phyloP scores from a whole-genome alignment of 1,140 invertebrate genomes.

The Drosophila neocordata region DNA sequence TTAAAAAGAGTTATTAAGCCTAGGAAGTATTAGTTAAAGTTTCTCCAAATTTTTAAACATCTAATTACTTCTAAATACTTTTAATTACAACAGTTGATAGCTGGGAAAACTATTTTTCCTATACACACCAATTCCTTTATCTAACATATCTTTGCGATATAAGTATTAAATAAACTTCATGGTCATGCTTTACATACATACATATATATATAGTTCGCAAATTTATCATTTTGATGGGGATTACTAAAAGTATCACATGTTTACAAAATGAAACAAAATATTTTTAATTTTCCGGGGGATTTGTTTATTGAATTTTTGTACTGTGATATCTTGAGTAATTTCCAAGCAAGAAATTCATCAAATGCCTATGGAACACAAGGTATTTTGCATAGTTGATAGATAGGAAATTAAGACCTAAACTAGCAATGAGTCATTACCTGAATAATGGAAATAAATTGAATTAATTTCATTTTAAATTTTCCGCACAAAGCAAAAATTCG shows the following conservation, averaged over 20 bases:
- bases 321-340: conserved; percentile 60
- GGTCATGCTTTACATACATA: conserved; percentile 18
- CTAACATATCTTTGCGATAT: conserved; percentile 2
- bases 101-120: not conserved
- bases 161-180: conserved; percentile 11
- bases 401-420: conserved; percentile 64
- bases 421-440: conserved; percentile 23
- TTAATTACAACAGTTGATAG: too few species aligned
- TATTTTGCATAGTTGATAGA: conserved; percentile 56
- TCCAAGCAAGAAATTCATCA: conserved; percentile 63
- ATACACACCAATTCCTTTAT: conserved; percentile 1
- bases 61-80: too few species aligned
- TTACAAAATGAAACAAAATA: conserved; percentile 20
- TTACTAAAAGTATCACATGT: conserved; percentile 59
- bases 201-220: conserved; percentile 30
- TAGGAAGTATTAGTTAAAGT: too few species aligned
- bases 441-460: conserved; percentile 8
- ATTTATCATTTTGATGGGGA: conserved; percentile 48
- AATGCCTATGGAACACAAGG: conserved; percentile 37
- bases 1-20: too few species aligned
- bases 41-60: too few species aligned
- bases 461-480: not conserved
- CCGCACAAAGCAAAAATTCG: not conserved
- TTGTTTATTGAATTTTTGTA: conserved; percentile 28
- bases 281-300: conserved; percentile 34